Evolutionary conservation across 2,888 invertebrate genomes (phyloP), one percentile per base, ranked within the genome.

Genomic region (Tenthredo distinguenda): DNA sequence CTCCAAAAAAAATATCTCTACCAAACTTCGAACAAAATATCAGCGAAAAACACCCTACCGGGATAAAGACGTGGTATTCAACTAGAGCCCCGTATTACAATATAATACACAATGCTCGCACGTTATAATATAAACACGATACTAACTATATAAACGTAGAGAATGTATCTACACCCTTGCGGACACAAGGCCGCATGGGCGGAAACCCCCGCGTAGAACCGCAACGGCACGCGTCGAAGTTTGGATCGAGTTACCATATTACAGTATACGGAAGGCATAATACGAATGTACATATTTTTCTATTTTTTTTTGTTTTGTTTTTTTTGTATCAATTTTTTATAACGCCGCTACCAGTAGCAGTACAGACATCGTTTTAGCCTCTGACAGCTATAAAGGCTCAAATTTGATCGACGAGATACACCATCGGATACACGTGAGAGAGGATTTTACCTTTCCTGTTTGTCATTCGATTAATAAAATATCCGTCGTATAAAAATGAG

Each of bases 211-310:
- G 68, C 55, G 85, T 34, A 9, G 84, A 26, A 26, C 84, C 84
- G 79, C 84, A 85, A 85, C 88, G 86, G 86, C 88, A 87, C 90
- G 87, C 86, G 88, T 86, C 77, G 47, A 84, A 71, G 85, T 82
- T 81, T 84, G 87, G 87, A 88, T 90, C 90, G 5, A 81, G 86
- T 90, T 90, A 90, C 90, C 47, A 26, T 26, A 26, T 26, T 26
- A 26, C 26, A 26, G 26, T 26, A 74, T 79, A 12, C 26, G 9
- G 26, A 5, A 43, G 43, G 43, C n/a, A 43, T 43, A 72, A 43
- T 43, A 21, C 50, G 47, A 18, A 47, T 34, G 47, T 31, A 47
- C 34, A 37, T 31, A 79, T 21, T 26, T 79, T 79, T 58, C 34
- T 50, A 26, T 58, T 79, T 79, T 40, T 18, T 47, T 76, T 18